Percentiles rank a stretch among this genome's conserved stretches.
Evolutionary conservation across 1,140 invertebrate genomes (phyloP).

Genomic region (Leptoteleia sp.): DNA sequence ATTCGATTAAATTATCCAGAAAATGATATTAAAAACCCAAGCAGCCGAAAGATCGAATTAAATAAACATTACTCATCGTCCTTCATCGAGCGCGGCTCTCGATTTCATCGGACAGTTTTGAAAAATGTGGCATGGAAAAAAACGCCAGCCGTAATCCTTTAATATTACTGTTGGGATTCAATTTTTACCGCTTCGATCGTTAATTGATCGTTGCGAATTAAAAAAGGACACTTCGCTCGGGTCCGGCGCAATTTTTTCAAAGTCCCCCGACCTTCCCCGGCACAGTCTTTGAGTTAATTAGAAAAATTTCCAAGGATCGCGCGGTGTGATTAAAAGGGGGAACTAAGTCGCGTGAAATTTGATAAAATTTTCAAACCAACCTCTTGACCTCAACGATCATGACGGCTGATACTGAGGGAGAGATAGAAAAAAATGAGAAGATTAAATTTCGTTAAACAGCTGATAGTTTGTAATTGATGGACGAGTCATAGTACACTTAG

Average conservation of each 20-base stretch:
- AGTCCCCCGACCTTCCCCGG: background rate
- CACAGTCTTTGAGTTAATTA: conserved; percentile 30
- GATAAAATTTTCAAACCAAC: conserved; percentile 8
- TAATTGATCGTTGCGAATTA: conserved; percentile 11
- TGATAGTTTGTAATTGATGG: conserved; percentile 36
- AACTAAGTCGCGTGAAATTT: too few relatives aligned
- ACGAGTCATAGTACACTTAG: conserved; percentile 30
- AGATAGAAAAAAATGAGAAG: conserved; percentile 22
- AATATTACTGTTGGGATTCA: conserved; percentile 17
- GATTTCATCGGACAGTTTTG: background rate
- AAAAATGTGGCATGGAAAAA: conserved; percentile 11
- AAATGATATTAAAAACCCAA: conserved; percentile 64
- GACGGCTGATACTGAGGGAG: conserved; percentile 3
- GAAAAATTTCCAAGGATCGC: conserved; percentile 23
- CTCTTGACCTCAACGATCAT: background rate
- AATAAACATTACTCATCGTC: conserved; percentile 53
- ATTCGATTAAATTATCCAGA: conserved; percentile 63
- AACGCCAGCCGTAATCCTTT: background rate
- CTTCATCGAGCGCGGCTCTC: conserved; percentile 15
- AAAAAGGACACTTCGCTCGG: conserved; percentile 4
- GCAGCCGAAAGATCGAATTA: conserved; percentile 57
- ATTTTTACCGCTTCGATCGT: conserved; percentile 14
- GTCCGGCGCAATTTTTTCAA: conserved; percentile 15
- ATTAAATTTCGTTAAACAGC: conserved; percentile 28
- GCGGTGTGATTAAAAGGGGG: too few relatives aligned